Evolutionary conservation across 1,140 invertebrate species (phyloP), one percentile per base, ranked within the genome.

Genomic region (Neodiprion fabricii): DNA sequence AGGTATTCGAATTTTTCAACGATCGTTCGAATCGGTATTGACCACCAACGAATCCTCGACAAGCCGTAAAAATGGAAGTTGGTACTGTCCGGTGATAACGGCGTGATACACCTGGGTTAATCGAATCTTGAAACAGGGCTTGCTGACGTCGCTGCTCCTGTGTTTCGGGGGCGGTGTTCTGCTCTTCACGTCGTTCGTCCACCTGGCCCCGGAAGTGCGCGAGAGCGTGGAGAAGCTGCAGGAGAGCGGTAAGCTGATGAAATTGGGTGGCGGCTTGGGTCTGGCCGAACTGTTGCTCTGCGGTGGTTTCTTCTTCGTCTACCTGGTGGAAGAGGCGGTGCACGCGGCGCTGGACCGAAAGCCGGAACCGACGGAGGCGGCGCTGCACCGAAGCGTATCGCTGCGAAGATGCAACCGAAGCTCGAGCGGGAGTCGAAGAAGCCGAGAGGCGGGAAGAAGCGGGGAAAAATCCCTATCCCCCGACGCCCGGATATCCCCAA

Each of bases 81-180:
- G 28, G 17, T 21, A 21, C 17, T 21, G 17, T 21, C 17, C 17
- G 17, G 5, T 40, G 28, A 40, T 40, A 40, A 40, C 28, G 28
- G 28, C 1, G 5, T 5, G 28, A 40, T 40, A 40, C 17, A 40
- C 28, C 2, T 40, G 5, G 28, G 28, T 40, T 40, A 40, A 40
- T 61, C n/a, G 11, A 14, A 12, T 61, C n/a, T 61, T 17, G 53
- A 61, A 85, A 47, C 85, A 91, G 83, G 85, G 89, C 73, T 84
- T 91, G 1, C 77, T 90, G 65, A 90, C 92, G 17, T 92, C 91
- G 8, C 81, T 93, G 49, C 83, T 95, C 67, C 89, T 94, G 21
- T 95, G 94, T 83, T 95, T 95, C 84, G 94, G 94, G 11, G 95
- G 93, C n/a, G 95, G 95, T 1, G 95, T 96, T 1, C 89, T 96